Percentiles rank a stretch among this genome's conserved stretches.
phyloP scores from a whole-genome alignment of 1,140 invertebrate species.

The Nymphalis io region DNA sequence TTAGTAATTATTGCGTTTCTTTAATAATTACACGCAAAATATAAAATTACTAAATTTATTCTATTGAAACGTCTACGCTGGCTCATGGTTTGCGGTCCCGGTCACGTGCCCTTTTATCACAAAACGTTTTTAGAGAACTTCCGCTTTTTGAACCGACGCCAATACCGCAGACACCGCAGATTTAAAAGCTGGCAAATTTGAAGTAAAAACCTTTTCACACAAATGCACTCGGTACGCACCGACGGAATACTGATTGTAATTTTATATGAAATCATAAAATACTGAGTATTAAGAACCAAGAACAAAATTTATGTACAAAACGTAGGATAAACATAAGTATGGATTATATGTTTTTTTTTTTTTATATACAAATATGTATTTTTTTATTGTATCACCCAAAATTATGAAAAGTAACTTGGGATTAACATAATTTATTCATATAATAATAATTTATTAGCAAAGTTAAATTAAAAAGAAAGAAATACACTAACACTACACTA shows the following conservation, averaged over 20 bases:
- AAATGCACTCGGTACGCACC: constrained; percentile 26
- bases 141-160: constrained; percentile 46
- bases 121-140: constrained; percentile 67
- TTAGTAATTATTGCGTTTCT: too few relatives aligned
- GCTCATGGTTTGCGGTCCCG: constrained; percentile 22
- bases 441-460: too few relatives aligned
- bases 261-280: not conserved
- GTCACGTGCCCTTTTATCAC: constrained; percentile 61
- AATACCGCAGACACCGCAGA: constrained; percentile 38
- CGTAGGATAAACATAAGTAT: too few relatives aligned
- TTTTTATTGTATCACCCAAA: too few relatives aligned
- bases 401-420: too few relatives aligned
- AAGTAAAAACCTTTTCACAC: constrained; percentile 27
- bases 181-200: constrained; percentile 34
- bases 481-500: too few relatives aligned
- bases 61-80: constrained; percentile 9
- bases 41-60: not conserved
- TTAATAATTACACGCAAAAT: too few relatives aligned
- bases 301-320: not conserved
- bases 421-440: too few relatives aligned
- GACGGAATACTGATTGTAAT: constrained; percentile 30
- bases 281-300: not conserved
- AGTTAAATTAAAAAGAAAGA: too few relatives aligned
- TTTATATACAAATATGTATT: too few relatives aligned
- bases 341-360: too few relatives aligned